Percentiles rank a stretch among this genome's conserved stretches.
These are phyloP conservation scores for Aphrocallistes beatrix DNA, from an alignment of 37 sponge, comb jelly and placozoan genomes.

Conservation along the genomic window DNA sequence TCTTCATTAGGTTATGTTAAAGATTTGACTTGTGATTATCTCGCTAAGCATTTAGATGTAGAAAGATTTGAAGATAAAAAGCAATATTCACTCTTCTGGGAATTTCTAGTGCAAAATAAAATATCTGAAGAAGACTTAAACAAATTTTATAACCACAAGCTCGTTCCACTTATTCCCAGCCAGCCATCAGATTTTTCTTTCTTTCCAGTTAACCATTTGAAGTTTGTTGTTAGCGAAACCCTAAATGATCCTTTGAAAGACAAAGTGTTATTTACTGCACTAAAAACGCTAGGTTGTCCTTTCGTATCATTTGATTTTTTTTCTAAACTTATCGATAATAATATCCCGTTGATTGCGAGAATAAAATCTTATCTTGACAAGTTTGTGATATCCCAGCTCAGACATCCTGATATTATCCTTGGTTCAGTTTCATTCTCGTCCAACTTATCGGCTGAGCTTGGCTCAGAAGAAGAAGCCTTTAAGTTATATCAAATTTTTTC, in stretches of 20 bases:
- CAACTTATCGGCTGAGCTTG: background rate
- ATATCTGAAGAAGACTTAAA: background rate
- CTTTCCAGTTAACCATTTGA: background rate
- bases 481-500: background rate
- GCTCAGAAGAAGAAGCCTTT: background rate
- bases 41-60: background rate
- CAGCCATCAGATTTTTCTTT: background rate
- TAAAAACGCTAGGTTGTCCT: background rate
- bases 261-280: background rate
- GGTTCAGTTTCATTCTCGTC: background rate
- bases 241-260: background rate
- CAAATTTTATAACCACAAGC: background rate
- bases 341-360: background rate
- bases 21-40: background rate
- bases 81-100: background rate
- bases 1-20: background rate
- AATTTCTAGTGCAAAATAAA: background rate
- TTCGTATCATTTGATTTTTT: background rate
- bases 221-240: conserved; percentile 4
- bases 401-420: background rate
- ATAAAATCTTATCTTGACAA: background rate
- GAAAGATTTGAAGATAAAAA: background rate
- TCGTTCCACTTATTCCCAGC: background rate
- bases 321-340: background rate
- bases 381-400: background rate